Evolutionary conservation across 2,888 invertebrate genomes (phyloP).

Genomic region (Caenorhabditis parvicauda): DNA sequence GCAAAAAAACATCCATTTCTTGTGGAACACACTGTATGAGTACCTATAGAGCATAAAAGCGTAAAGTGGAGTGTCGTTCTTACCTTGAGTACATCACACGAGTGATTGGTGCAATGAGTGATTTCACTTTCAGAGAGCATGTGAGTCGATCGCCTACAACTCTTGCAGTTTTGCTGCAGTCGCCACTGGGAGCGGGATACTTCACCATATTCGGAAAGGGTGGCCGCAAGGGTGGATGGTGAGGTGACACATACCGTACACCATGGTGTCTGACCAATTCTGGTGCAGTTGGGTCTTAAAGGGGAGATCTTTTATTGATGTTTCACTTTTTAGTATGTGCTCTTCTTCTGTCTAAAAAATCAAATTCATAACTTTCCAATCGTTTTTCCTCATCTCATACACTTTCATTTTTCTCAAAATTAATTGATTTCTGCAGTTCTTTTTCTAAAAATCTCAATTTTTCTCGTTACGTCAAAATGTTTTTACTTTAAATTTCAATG

Average conservation of each 20-base stretch:
- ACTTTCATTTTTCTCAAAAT: too few species aligned
- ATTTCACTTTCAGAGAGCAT: slow-evolving; percentile 7
- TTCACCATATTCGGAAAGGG: slow-evolving; percentile 10
- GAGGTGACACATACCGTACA: slow-evolving; percentile 16
- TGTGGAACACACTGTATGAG: slow-evolving; percentile 2
- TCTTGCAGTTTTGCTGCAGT: slow-evolving; percentile 11
- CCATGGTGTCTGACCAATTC: slow-evolving; percentile 24
- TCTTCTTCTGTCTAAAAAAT: background rate
- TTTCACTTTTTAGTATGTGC: background rate
- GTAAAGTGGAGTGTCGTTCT: too few species aligned
- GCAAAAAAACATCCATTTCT: too few species aligned
- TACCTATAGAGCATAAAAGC: too few species aligned
- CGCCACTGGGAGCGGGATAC: slow-evolving; percentile 2
- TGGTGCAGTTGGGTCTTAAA: slow-evolving; percentile 17
- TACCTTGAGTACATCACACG: too few species aligned
- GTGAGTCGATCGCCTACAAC: slow-evolving; percentile 10
- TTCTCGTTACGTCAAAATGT: too few species aligned
- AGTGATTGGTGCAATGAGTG: slow-evolving; percentile 17
- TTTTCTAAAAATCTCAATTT: too few species aligned
- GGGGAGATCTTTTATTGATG: background rate
- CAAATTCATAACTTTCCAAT: too few species aligned
- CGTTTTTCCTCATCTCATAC: too few species aligned
- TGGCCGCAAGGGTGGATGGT: slow-evolving; percentile 8
- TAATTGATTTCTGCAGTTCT: too few species aligned
- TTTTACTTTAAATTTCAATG: too few species aligned